Evolutionary conservation across 2,888 invertebrate genomes (phyloP), one percentile per base, ranked within the genome.

Genomic region (Phalangium opilio): DNA sequence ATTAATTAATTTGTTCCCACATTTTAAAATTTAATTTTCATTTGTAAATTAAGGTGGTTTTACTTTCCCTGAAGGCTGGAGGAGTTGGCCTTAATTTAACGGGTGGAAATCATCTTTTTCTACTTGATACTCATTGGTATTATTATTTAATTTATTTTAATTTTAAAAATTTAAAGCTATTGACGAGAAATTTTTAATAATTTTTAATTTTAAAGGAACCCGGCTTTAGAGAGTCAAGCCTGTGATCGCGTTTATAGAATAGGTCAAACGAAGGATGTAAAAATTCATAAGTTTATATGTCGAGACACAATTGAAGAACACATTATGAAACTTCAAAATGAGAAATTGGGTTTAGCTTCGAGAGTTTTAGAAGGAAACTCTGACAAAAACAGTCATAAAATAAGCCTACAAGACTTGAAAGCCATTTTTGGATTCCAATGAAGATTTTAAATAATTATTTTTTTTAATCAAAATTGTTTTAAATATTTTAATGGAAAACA

Each of bases 41-140:
- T n/a, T n/a, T n/a, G n/a, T n/a, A n/a, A n/a, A n/a, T 41, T 4
- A 70, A 64, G 59, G 64, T 74, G 18, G 66, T 95, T 66, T 68
- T 96, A 38, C 70, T 96, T 0, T 93, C 93, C 0, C 70, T 95
- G 21, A 82, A 83, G 50, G 91, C 95, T 38, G 95, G 93, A 41
- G 95, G 93, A 20, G 90, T 91, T 14, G 95, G 95, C 0, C 71
- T 96, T 12, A 95, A 96, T 72, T 73, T 95, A 45, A 74, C 83
- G 48, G 95, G 93, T 2, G 95, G 81, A 1, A 91, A 85, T 71
- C 87, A 95, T 65, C 73, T 96, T 41, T 74, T 93, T 27, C 70
- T 96, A 32, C 66, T 90, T 18, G 95, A 96, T 69, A 75, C 89
- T 45, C 93, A 95, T 67, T 96, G 93, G 90, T 64, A 53, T 51